Evolutionary conservation across 2,113 vertebrate species (phyloP), one percentile per base, ranked within the genome.

Genomic region (Hydrolagus affinis): DNA sequence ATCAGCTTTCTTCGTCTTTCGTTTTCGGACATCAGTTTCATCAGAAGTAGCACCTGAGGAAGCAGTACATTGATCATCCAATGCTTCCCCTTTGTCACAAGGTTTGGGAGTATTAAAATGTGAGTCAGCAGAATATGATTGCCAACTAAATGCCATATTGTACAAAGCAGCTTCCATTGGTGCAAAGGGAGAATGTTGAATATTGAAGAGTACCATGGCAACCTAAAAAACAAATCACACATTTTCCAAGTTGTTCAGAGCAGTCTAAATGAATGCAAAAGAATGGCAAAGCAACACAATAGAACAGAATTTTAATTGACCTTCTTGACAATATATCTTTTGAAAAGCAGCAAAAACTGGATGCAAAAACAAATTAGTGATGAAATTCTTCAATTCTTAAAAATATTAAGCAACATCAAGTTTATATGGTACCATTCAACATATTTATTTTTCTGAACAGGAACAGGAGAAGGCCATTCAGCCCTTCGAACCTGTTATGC

Each of bases 61-160:
- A 11, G 78, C 62, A 83, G 78, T 15, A 28, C 60, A 83, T 17
- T 66, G 23, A 19, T 30, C 30, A 8, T 62, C 25, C 28, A 19
- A 15, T 21, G 62, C 7, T 19, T 83, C 78, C 23, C 17, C 62
- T 30, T 64, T 80, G 19, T 64, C 28, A 21, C 60, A 83, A 32
- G 78, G 2, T 83, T 83, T 60, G 10, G 44, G 44, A 44, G 78
- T 17, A 28, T 83, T 30, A 68, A 66, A 32, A 28, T 32, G 6
- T 11, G 25, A 2, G 64, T 83, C 78, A 83, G 78, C 11, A 17
- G 25, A 68, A 83, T 3, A 66, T 23, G 60, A 83, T 30, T 83
- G 78, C 78, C 78, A 83, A 66, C 78, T 83, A 64, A 83, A 83
- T 66, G 78, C 78, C 78, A 83, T 83, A 68, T 66, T 60, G 78